These are phyloP conservation scores for Anodontia alba DNA, from an alignment of 2,888 invertebrate species.

Conservation along the genomic window DNA sequence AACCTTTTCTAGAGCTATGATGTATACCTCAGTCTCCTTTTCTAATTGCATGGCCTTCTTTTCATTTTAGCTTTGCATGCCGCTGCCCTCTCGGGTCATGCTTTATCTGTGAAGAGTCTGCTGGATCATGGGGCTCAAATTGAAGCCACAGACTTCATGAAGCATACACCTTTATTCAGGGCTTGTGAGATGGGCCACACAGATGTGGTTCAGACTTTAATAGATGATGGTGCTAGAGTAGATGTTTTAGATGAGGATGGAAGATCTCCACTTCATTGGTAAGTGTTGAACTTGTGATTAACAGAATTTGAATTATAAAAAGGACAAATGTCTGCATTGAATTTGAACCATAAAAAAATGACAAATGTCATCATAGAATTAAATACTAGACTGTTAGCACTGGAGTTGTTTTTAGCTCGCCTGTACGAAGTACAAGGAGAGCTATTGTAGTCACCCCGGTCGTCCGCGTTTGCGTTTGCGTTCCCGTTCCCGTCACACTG, in stretches of 20 bases:
- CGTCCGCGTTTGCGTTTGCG: too few relatives aligned
- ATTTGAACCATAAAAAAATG: neutral
- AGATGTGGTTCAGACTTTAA: slow-evolving; percentile 81
- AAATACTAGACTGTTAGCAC: too few relatives aligned
- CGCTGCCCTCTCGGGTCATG: slow-evolving; percentile 83
- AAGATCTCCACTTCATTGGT: slow-evolving; percentile 84
- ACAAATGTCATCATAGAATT: too few relatives aligned
- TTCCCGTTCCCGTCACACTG: too few relatives aligned
- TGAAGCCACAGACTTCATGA: slow-evolving; percentile 81
- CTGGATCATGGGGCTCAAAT: slow-evolving; percentile 80
- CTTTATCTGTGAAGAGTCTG: slow-evolving; percentile 81
- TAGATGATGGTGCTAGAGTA: slow-evolving; percentile 83
- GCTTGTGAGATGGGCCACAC: slow-evolving; percentile 84
- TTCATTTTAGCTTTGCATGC: slow-evolving; percentile 82
- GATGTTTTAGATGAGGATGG: slow-evolving; percentile 83
- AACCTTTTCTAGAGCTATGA: too few relatives aligned
- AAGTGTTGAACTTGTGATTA: slow-evolving; percentile 27
- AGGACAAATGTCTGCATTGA: too few relatives aligned
- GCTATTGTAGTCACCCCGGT: too few relatives aligned
- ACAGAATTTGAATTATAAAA: too few relatives aligned
- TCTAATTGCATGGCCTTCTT: neutral
- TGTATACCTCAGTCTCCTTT: too few relatives aligned
- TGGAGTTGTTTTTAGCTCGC: too few relatives aligned
- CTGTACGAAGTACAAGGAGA: too few relatives aligned
- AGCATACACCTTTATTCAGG: slow-evolving; percentile 84